A percentile compares a stretch with the other conserved stretches of the same genome.
Evolutionary conservation across 2,797 vertebrate species (phyloP).

Genomic region (Sebastes oblongus): DNA sequence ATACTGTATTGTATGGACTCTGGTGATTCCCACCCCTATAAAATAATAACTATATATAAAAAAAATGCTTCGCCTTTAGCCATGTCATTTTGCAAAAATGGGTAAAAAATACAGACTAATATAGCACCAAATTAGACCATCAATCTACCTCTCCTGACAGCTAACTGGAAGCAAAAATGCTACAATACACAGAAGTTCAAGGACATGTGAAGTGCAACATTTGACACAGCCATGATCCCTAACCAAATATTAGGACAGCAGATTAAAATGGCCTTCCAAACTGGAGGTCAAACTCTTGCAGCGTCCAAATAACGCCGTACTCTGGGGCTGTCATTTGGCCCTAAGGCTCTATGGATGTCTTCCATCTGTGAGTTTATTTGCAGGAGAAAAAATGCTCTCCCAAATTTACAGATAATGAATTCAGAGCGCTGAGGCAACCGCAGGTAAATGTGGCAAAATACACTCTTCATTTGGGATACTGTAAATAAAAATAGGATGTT

Average conservation of each 20-base stretch:
- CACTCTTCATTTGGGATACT: conserved; percentile 31
- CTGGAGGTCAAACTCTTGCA: conserved; percentile 43
- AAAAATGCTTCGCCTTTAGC: not conserved
- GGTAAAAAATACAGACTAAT: not conserved
- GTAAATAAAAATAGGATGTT: conserved; percentile 46
- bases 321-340: conserved; percentile 51
- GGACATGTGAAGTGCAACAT: conserved; percentile 6
- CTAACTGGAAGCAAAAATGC: not conserved
- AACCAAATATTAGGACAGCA: conserved; percentile 42
- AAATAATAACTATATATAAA: not conserved
- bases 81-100: not conserved
- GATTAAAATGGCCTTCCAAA: conserved; percentile 49
- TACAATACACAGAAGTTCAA: conserved; percentile 17
- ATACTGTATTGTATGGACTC: too few relatives aligned
- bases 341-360: conserved; percentile 56
- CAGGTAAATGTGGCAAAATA: conserved; percentile 60
- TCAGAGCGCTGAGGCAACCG: conserved; percentile 60
- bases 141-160: not conserved
- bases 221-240: conserved; percentile 26
- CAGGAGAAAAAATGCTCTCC: conserved; percentile 35
- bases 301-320: conserved; percentile 26
- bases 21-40: not conserved
- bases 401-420: conserved; percentile 62
- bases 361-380: conserved; percentile 60
- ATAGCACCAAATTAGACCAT: not conserved